phyloP scores from a whole-genome alignment of 2,797 vertebrate species.

The Hylomyscus alleni region DNA sequence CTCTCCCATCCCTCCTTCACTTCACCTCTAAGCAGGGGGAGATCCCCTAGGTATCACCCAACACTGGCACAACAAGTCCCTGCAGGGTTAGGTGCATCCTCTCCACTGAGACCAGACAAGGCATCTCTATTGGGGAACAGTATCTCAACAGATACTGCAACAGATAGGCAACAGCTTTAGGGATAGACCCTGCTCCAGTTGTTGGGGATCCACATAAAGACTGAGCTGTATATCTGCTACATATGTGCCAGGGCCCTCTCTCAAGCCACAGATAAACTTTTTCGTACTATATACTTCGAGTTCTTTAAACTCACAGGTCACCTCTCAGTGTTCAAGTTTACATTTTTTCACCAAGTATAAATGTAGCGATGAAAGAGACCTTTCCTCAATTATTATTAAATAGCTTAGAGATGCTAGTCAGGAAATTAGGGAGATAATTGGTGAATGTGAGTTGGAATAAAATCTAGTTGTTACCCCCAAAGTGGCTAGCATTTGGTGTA shows the following conservation, averaged over 20 bases:
- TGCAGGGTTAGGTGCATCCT: not conserved
- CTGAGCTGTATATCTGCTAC: not conserved
- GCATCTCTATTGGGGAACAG: not conserved
- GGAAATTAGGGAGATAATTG: slow-evolving; percentile 97
- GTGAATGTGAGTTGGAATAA: slow-evolving; percentile 96
- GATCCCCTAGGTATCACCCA: not conserved
- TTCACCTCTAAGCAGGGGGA: not conserved
- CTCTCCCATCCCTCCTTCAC: not conserved
- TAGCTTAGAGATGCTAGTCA: slow-evolving; percentile 97
- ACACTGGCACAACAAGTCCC: not conserved
- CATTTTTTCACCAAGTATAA: slow-evolving; percentile 97
- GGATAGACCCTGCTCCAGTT: not conserved
- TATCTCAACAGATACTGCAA: too few species aligned
- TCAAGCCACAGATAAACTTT: slow-evolving; percentile 30
- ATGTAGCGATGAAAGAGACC: slow-evolving; percentile 97
- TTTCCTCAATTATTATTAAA: slow-evolving; percentile 93
- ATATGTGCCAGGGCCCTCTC: not conserved
- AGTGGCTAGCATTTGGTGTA: slow-evolving; percentile 95
- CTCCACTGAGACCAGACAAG: not conserved
- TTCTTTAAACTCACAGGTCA: slow-evolving; percentile 95
- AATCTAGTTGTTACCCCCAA: slow-evolving; percentile 96
- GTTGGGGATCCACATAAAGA: not conserved
- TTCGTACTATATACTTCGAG: slow-evolving; percentile 96
- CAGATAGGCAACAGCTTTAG: not conserved
- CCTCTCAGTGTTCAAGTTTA: slow-evolving; percentile 96